A percentile compares a stretch with the other conserved stretches of the same genome.
phyloP scores from a whole-genome alignment of 1,140 invertebrate species.

The Drosophila repletoides region DNA sequence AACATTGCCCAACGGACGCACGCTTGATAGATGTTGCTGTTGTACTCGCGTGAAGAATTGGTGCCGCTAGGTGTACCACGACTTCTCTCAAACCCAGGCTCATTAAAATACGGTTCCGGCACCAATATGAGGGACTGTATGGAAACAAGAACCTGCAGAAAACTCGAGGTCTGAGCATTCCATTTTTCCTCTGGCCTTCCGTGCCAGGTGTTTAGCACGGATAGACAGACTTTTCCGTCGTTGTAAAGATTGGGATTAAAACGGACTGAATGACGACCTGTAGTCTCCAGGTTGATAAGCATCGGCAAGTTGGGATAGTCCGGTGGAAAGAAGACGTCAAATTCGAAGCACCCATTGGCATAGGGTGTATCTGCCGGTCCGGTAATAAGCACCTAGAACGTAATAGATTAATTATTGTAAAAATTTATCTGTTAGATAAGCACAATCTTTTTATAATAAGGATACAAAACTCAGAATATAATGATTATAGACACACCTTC shows the following conservation, averaged over 20 bases:
- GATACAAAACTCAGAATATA: neutral
- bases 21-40: constrained; percentile 97
- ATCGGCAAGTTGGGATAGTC: constrained; percentile 92
- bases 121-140: constrained; percentile 98
- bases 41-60: constrained; percentile 95
- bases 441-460: neutral
- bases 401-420: constrained; percentile 14
- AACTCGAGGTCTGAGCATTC: constrained; percentile 98
- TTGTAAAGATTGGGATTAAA: constrained; percentile 99
- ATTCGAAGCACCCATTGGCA: constrained; percentile 94
- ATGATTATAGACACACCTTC: constrained; percentile 87
- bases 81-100: constrained; percentile 97
- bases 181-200: constrained; percentile 99
- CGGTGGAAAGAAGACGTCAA: constrained; percentile 95
- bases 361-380: constrained; percentile 95
- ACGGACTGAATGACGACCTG: constrained; percentile 94
- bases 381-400: constrained; percentile 92
- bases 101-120: constrained; percentile 98
- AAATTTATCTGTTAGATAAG: neutral
- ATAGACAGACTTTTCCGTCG: constrained; percentile 98
- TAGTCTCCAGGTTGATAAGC: constrained; percentile 96
- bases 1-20: constrained; percentile 98
- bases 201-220: constrained; percentile 98
- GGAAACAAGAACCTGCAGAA: constrained; percentile 97
- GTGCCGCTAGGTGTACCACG: constrained; percentile 94